Evolutionary conservation across 2,888 invertebrate species (phyloP).

Genomic region (Aproaerema taeniolella): DNA sequence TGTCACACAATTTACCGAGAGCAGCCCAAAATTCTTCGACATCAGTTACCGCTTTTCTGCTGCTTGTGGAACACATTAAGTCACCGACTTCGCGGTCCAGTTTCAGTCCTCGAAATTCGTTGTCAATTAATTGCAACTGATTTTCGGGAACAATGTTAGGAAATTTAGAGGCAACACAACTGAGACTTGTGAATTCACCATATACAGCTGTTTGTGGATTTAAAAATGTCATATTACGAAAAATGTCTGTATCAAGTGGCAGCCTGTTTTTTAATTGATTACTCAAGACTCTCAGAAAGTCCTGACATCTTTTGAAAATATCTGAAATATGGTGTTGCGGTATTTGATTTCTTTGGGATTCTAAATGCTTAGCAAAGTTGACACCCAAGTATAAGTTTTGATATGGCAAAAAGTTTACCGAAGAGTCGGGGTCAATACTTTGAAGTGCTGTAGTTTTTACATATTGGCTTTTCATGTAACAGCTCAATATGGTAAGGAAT

Average conservation of each 20-base stretch:
- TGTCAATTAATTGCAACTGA: slow-evolving; percentile 5
- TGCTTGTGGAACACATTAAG: neutral
- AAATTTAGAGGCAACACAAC: slow-evolving; percentile 6
- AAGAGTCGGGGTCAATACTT: neutral
- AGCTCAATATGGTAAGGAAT: slow-evolving; percentile 4
- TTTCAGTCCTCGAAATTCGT: slow-evolving; percentile 2
- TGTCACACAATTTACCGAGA: neutral
- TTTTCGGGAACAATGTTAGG: slow-evolving; percentile 5
- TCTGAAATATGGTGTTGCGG: slow-evolving; percentile 4
- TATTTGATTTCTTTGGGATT: slow-evolving; percentile 3
- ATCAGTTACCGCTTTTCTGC: neutral
- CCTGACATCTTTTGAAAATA: slow-evolving; percentile 3
- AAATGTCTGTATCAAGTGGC: neutral
- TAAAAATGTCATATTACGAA: neutral
- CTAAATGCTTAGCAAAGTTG: slow-evolving; percentile 7
- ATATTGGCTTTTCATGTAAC: slow-evolving; percentile 6
- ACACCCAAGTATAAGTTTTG: slow-evolving; percentile 5
- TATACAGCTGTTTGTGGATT: slow-evolving; percentile 2
- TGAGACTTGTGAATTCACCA: slow-evolving; percentile 4
- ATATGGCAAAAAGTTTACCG: slow-evolving; percentile 2
- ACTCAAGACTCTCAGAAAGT: neutral
- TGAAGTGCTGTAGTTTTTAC: neutral
- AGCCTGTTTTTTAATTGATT: neutral
- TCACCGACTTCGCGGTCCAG: neutral
- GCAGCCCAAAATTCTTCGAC: slow-evolving; percentile 6